Evolutionary conservation across 2,797 vertebrate species (phyloP), one percentile per base, ranked within the genome.

Genomic region (Odontamblyopus rebecca): DNA sequence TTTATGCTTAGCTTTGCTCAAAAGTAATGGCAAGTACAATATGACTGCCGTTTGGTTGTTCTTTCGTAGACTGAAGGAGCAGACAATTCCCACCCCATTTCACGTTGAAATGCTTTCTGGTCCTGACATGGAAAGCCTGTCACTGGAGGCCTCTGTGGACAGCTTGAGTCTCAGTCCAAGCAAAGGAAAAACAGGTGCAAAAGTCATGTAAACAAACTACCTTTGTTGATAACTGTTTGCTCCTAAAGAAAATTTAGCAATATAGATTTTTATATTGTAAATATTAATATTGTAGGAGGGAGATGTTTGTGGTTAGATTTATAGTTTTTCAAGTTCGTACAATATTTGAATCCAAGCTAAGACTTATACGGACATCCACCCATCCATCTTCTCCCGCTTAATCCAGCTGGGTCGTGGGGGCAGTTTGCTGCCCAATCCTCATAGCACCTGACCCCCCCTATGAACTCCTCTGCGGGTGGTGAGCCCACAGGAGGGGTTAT

Each of bases 161-260:
- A 93, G 94, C 70, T 77, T 95, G 76, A 94, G 91, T 82, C 84
- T 95, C 78, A 95, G 91, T 73, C 94, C 95, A 57, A 87, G 93
- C 68, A 90, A 82, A 72, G 83, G 82, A 3, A 89, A 89, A 72
- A 82, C 73, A 81, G 78, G 86, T 41, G 71, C 85, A 1, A 53
- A 11, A 65, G 93, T 91, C 89, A 83, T 87, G 97, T 98, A 93
- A 92, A 56, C 44, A 2, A 44, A 11, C 16, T 1, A 5, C 53
- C 11, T 61, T 18, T 62, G 26, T 30, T 6, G 13, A 30, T 60
- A 4, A 57, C n/a, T 26, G 53, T 19, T 19, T 19, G 5, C 19
- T n/a, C 6, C 6, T 2, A n/a, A 53, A 53, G 51, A 6, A n/a
- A 53, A n/a, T 27, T 4, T 59, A 13, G 12, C 56, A 27, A 27